A percentile compares a stretch with the other conserved stretches of the same genome.
phyloP scores from a whole-genome alignment of 2,113 vertebrate genomes.

The Tachuris rubrigastra region DNA sequence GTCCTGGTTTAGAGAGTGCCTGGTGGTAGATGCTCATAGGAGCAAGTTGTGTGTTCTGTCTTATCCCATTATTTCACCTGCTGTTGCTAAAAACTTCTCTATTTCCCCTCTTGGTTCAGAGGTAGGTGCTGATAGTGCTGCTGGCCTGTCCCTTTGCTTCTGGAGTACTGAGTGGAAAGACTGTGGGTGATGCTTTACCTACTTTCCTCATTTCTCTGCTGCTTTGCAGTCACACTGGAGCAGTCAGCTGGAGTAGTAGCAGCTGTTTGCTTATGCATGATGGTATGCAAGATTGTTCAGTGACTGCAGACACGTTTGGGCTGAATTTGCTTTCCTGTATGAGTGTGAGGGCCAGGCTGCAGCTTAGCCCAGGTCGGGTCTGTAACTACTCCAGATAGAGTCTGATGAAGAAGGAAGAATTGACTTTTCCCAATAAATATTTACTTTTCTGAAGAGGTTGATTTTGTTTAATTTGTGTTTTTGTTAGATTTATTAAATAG shows the following conservation, averaged over 20 bases:
- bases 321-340: neutral
- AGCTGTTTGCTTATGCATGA: neutral
- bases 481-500: neutral
- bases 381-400: neutral
- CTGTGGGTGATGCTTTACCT: neutral
- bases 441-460: neutral
- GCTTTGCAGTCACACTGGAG: neutral
- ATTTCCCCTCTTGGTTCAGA: neutral
- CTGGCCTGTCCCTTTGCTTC: neutral
- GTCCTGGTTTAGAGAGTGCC: neutral
- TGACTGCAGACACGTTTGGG: neutral
- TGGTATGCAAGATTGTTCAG: neutral
- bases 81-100: neutral
- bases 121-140: neutral
- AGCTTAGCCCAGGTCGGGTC: neutral
- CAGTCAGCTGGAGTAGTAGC: neutral
- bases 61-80: neutral
- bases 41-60: neutral
- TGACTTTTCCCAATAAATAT: neutral
- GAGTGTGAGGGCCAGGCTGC: neutral
- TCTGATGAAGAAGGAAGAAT: neutral
- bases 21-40: neutral
- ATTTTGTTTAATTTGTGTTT: neutral
- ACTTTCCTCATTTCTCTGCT: neutral
- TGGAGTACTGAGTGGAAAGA: neutral